These are phyloP conservation scores for Synergus itoensis DNA, from an alignment of 2,888 invertebrate genomes.

Conservation along the genomic window DNA sequence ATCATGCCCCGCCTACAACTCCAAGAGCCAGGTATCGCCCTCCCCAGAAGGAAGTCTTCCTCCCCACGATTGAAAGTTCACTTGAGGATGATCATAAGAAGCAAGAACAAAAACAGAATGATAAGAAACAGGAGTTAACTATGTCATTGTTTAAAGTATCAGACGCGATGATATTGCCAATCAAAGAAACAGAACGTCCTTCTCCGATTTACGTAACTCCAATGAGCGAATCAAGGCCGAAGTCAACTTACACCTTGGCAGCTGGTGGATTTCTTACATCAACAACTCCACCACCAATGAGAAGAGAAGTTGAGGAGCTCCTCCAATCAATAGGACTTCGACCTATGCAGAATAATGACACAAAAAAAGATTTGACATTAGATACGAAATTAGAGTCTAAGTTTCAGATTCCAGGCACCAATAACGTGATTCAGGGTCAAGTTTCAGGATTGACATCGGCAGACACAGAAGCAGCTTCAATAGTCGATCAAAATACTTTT, in stretches of 20 bases:
- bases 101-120: not conserved
- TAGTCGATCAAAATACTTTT: slow-evolving; percentile 66
- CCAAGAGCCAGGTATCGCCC: slow-evolving; percentile 22
- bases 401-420: slow-evolving; percentile 43
- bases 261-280: slow-evolving; percentile 45
- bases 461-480: slow-evolving; percentile 55
- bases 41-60: slow-evolving; percentile 47
- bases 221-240: slow-evolving; percentile 43
- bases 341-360: slow-evolving; percentile 52
- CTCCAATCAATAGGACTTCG: slow-evolving; percentile 78
- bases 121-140: slow-evolving; percentile 32
- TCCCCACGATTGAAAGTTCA: slow-evolving; percentile 55
- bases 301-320: slow-evolving; percentile 74
- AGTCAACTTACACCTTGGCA: slow-evolving; percentile 19
- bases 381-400: not conserved
- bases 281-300: slow-evolving; percentile 64
- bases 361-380: not conserved
- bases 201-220: slow-evolving; percentile 67
- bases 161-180: slow-evolving; percentile 38
- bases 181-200: slow-evolving; percentile 52
- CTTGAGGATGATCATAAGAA: slow-evolving; percentile 47
- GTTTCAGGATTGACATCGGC: slow-evolving; percentile 53
- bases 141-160: slow-evolving; percentile 43
- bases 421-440: slow-evolving; percentile 49
- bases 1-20: slow-evolving; percentile 73